Base-by-base conservation (phyloP, 2,797 vertebrate genomes). In the Gouania willdenowi region DNA sequence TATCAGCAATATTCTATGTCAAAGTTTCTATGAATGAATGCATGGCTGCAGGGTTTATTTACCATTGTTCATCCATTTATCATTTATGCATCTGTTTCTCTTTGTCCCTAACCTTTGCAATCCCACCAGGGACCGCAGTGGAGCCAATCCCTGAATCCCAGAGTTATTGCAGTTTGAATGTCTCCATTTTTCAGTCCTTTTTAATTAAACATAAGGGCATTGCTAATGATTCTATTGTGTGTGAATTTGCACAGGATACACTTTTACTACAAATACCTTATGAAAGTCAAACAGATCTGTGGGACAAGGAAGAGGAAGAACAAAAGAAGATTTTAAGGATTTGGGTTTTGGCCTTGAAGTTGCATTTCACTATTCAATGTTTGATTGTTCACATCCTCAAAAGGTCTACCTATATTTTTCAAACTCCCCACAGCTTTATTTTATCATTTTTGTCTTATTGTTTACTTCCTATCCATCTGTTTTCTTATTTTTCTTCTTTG, bases 101-200 rank as follows among this genome's bases (percentile, higher is more conserved):
- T 65, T 46, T 13, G 27, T 42, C 7, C 53, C 21, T 62, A 71
- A 79, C 73, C 71, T 77, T 77, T 78, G 36, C 6, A 1, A 16
- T 55, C 64, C 41, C 57, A 30, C 35, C 8, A 13, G 58, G 53
- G 39, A 61, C 32, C 8, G 35, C 15, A 58, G 32, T n/a, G 1
- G 10, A 33, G 49, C 21, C 26, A 56, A 59, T 34, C 19, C 12
- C 33, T 40, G 26, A 53, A 45, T 36, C 26, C 47, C 34, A 70
- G 29, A 60, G 55, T 32, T 28, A 33, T 63, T 50, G 39, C 31
- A 40, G 22, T 24, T 1, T 9, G 33, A 38, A 41, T 35, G 5
- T 34, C 54, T 48, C 54, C 34, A 26, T 63, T 40, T 26, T 32
- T 6, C 9, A 10, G n/a, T n/a, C n/a, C n/a, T n/a, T n/a, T n/a